phyloP scores from a whole-genome alignment of 1,140 invertebrate species.

The Pogonomyrmex californicus region DNA sequence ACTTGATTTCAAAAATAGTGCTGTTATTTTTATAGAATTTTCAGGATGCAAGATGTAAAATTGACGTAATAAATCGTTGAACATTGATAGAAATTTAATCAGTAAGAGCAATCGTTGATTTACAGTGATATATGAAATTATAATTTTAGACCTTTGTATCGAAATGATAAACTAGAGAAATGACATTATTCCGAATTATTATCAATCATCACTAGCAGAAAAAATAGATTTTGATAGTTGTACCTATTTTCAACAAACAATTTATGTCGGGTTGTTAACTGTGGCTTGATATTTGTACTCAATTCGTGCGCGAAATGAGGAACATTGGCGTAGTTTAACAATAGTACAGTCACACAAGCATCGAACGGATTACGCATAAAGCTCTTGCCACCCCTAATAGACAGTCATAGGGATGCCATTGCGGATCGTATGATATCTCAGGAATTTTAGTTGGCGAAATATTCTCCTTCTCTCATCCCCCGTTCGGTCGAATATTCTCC shows the following conservation, averaged over 20 bases:
- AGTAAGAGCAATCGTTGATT: not conserved
- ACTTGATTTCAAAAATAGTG: not conserved
- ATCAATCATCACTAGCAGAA: not conserved
- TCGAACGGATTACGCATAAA: constrained; percentile 22
- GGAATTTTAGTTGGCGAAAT: constrained; percentile 48
- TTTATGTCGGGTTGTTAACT: not conserved
- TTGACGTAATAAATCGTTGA: not conserved
- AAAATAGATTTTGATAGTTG: not conserved
- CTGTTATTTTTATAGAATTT: not conserved
- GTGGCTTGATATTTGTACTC: not conserved
- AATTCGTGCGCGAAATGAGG: not conserved
- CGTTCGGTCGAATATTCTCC: not conserved
- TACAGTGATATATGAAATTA: not conserved
- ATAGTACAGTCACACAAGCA: not conserved
- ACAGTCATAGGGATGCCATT: constrained; percentile 13
- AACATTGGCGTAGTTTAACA: constrained; percentile 6
- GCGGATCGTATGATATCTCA: constrained; percentile 39
- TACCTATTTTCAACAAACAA: not conserved
- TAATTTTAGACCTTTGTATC: not conserved
- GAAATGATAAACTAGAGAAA: not conserved
- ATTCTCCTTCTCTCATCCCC: not conserved
- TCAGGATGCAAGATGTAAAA: not conserved
- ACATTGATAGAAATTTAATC: not conserved
- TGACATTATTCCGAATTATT: not conserved
- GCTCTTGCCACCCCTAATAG: constrained; percentile 2